Evolutionary conservation across 92 coral and sea anemone genomes (phyloP).

Genomic region (Montipora capitata): DNA sequence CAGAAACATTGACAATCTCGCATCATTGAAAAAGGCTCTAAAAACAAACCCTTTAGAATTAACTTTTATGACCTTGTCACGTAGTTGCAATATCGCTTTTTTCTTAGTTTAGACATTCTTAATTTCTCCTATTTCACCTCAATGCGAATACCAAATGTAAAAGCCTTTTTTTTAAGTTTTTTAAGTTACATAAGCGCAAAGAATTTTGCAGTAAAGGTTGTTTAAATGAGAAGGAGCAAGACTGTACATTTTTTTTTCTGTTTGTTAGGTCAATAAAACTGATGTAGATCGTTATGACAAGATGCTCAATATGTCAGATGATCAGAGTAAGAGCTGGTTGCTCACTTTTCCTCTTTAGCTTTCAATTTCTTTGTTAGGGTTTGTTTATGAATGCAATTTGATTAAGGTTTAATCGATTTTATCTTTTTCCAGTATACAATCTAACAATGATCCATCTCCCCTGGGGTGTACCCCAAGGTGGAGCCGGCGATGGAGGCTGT

Average conservation of each 20-base stretch:
- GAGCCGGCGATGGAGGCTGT: slow-evolving; percentile 94
- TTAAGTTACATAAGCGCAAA: too few species aligned
- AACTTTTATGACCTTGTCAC: too few species aligned
- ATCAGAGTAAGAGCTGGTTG: slow-evolving; percentile 57
- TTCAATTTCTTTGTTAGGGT: background rate
- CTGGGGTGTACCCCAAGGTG: slow-evolving; percentile 96
- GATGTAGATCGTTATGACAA: slow-evolving; percentile 60
- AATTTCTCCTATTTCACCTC: too few species aligned
- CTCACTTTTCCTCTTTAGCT: background rate
- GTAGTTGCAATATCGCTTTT: too few species aligned
- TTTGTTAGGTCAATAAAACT: slow-evolving; percentile 28
- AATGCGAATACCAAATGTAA: too few species aligned
- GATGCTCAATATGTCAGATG: slow-evolving; percentile 60
- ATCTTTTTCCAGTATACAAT: slow-evolving; percentile 32
- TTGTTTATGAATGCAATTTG: background rate
- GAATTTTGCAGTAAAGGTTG: too few species aligned
- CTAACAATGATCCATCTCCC: slow-evolving; percentile 83
- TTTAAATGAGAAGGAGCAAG: too few species aligned
- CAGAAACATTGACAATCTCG: too few species aligned
- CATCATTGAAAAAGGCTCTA: too few species aligned
- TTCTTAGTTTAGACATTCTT: background rate
- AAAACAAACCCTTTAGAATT: background rate
- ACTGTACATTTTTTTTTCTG: background rate
- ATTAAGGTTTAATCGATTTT: background rate
- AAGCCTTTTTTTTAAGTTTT: too few species aligned